Evolutionary conservation across 2,888 invertebrate species (phyloP).

Genomic region (Brachylomia viminalis): DNA sequence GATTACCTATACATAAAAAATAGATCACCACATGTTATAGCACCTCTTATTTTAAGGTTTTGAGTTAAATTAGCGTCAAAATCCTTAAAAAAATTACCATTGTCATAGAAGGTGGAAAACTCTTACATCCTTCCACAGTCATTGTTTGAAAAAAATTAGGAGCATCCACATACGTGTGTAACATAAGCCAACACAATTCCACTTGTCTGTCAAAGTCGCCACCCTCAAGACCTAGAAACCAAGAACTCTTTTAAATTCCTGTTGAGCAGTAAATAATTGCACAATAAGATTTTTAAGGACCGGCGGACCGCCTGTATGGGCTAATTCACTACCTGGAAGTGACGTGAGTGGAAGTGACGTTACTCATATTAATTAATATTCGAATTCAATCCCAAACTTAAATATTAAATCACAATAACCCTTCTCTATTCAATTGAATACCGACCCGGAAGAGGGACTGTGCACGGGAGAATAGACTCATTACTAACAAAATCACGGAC

Average conservation of each 20-base stretch:
- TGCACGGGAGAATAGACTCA: conserved; percentile 50
- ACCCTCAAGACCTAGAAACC: background rate
- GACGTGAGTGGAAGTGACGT: background rate
- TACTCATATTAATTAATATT: no score
- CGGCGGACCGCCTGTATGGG: background rate
- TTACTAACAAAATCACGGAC: conserved; percentile 46
- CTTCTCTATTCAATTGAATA: conserved; percentile 52
- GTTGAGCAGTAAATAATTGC: background rate
- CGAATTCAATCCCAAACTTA: conserved; percentile 29
- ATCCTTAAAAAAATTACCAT: background rate
- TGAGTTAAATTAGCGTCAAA: background rate
- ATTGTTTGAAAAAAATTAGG: background rate
- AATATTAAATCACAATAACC: conserved; percentile 40
- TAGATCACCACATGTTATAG: background rate
- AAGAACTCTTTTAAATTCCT: background rate
- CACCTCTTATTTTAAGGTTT: background rate
- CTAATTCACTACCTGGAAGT: background rate
- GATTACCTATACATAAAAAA: no score
- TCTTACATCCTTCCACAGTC: background rate
- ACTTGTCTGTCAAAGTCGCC: background rate
- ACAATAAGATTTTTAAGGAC: background rate
- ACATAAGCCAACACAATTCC: background rate
- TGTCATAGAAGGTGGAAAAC: background rate
- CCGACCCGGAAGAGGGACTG: conserved; percentile 36
- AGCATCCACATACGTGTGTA: conserved; percentile 8